Percentiles rank a stretch among this genome's conserved stretches.
Conservation (phyloP, 2,797 vertebrate species). For the Anguilla anguilla region DNA sequence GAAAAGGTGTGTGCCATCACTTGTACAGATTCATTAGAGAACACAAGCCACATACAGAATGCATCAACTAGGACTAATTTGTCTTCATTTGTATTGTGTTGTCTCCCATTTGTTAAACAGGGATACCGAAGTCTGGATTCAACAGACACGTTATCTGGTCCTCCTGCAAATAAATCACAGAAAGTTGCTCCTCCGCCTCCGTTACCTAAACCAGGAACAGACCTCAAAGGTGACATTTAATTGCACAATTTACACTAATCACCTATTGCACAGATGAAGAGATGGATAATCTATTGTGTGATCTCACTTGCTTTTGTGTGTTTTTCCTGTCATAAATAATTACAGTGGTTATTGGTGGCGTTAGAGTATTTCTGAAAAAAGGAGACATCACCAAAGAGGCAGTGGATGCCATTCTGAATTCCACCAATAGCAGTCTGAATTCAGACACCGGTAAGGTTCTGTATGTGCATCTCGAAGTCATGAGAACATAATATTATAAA, state of each 20-base stretch:
- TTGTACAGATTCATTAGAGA: neutral
- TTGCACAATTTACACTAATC: neutral
- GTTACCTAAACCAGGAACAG: neutral
- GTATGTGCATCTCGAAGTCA: neutral
- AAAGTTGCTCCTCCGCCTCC: neutral
- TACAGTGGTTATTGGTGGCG: conserved; percentile 44
- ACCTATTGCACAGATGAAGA: neutral
- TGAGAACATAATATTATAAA: neutral
- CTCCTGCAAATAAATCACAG: neutral
- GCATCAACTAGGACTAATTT: neutral
- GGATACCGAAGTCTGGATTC: conserved; percentile 16
- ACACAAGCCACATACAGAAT: neutral
- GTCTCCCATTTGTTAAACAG: conserved; percentile 18
- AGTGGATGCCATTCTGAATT: conserved; percentile 62
- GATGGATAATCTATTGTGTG: too few relatives aligned
- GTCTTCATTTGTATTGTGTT: neutral
- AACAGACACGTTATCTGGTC: neutral
- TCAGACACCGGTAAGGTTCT: conserved; percentile 51
- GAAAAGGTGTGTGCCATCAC: conserved; percentile 40
- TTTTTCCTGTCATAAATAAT: neutral
- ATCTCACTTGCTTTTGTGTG: neutral
- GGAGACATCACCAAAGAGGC: conserved; percentile 61
- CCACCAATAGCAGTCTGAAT: conserved; percentile 51
- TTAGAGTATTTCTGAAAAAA: conserved; percentile 52
- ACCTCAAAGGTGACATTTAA: conserved; percentile 24